Conservation (phyloP, 30 jellyfish, hydroid and myxozoan genomes). For the Turritopsis dohrnii region DNA sequence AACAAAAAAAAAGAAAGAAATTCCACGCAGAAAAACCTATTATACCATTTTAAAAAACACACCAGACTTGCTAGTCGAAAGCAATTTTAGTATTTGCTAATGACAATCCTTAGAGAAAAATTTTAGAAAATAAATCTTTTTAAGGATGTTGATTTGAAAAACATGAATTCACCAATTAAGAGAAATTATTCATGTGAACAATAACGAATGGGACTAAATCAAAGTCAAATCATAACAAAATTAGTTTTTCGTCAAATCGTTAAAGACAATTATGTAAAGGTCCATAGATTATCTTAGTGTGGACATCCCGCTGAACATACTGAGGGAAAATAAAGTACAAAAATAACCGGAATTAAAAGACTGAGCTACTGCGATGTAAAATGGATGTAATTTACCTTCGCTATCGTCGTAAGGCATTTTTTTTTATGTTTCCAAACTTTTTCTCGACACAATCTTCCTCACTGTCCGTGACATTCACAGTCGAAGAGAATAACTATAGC, state of each 20-base stretch:
- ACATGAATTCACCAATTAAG: neutral
- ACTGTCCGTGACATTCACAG: neutral
- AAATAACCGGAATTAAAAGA: neutral
- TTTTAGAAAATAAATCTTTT: neutral
- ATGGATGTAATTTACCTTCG: neutral
- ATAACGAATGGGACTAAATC: neutral
- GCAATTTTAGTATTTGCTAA: too few relatives aligned
- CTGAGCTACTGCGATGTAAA: neutral
- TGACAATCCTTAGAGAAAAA: neutral
- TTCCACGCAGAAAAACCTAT: neutral
- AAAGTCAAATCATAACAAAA: neutral
- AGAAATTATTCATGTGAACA: neutral
- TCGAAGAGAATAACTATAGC: neutral
- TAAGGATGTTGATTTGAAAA: neutral
- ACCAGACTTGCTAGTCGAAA: neutral
- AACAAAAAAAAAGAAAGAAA: too few relatives aligned
- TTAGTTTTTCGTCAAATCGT: neutral
- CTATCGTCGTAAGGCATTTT: conserved; percentile 19
- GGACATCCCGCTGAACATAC: neutral
- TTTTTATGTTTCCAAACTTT: neutral
- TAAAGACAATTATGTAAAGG: neutral
- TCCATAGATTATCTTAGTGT: neutral
- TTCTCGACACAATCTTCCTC: neutral
- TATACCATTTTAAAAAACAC: neutral
- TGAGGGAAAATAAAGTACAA: neutral